Percentiles rank a stretch among this genome's conserved stretches.
Evolutionary conservation across 2,113 vertebrate species (phyloP).

Genomic region (Phasianus colchicus): DNA sequence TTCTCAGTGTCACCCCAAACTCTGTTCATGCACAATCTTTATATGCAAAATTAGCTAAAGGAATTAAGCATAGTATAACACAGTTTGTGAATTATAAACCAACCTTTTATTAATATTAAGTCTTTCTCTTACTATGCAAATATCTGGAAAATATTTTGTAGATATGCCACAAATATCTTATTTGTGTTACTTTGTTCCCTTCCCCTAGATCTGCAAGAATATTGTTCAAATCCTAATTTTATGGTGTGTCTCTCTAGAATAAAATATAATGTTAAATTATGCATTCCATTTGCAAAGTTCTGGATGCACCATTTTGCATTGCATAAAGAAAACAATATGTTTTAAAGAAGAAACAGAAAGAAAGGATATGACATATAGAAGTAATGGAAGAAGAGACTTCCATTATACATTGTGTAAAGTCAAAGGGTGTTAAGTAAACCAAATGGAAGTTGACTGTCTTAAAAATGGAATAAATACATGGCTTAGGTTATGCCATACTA

Average conservation of each 20-base stretch:
- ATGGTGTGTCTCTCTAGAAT: constrained; percentile 56
- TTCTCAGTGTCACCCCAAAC: not conserved
- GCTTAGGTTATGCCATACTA: constrained; percentile 28
- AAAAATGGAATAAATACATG: not conserved
- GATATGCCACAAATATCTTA: constrained; percentile 46
- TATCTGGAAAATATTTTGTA: constrained; percentile 47
- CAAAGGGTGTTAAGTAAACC: constrained; percentile 1
- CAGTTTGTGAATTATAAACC: not conserved
- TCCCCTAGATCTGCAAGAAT: constrained; percentile 42
- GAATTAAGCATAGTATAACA: not conserved
- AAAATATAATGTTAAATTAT: constrained; percentile 58
- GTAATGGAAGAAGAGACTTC: constrained; percentile 38
- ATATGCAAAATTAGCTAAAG: not conserved
- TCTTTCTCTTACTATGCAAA: constrained; percentile 24
- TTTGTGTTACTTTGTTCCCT: constrained; percentile 53
- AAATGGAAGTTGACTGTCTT: constrained; percentile 42
- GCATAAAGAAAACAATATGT: constrained; percentile 35
- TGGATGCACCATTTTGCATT: constrained; percentile 38
- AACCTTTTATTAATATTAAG: constrained; percentile 21
- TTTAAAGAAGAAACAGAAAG: constrained; percentile 57
- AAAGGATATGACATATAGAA: constrained; percentile 48
- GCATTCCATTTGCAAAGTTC: constrained; percentile 63
- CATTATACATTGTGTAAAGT: constrained; percentile 32
- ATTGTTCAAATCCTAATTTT: constrained; percentile 70
- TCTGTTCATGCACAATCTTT: not conserved